Base-by-base conservation (phyloP, 2,888 invertebrate genomes). In the Baccha elongata region DNA sequence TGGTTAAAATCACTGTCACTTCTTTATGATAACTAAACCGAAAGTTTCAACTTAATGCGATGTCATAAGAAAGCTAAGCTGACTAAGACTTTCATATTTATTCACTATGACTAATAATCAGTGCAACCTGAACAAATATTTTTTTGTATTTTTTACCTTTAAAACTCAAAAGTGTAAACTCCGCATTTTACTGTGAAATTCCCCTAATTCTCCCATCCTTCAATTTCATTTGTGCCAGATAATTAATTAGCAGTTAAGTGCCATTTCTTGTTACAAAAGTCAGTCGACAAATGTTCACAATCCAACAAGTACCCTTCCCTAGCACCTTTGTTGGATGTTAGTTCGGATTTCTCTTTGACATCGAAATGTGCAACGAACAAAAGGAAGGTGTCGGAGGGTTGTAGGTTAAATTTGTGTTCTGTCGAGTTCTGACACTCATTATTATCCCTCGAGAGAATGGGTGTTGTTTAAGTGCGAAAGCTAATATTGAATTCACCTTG, bases 171-270 rank as follows among this genome's bases (percentile, higher is more conserved):
- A n/a, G n/a, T n/a, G n/a, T n/a, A 32, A 32, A 32, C 29, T 23
- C 7, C 29, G 3, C 29, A 32, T 32, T 32, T 32, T 32, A n/a
- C n/a, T n/a, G n/a, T n/a, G n/a, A n/a, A n/a, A n/a, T n/a, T n/a
- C n/a, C n/a, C n/a, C n/a, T n/a, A n/a, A n/a, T 3, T 23, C 21
- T 15, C 23, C 1, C 5, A 15, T 23, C 40, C n/a, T 53, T 40
- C 23, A 5, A 37, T 55, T 37, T 42, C 29, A 32, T 26, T 60
- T 32, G n/a, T 40, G 64, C 35, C 67, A 78, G 73, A 83, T 83
- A 83, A 83, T 78, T 83, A 78, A 83, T 83, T 78, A 83, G 40
- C 62, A 68, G 78, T 73, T 83, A 83, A 83, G 83, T 76, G 78
- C 72, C 78, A 78, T 78, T 73, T 64, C 83, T 76, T 83, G 83